A percentile compares a stretch with the other conserved stretches of the same genome.
Conservation (phyloP, 2,888 invertebrate genomes). For the Ctenicera cuprea region DNA sequence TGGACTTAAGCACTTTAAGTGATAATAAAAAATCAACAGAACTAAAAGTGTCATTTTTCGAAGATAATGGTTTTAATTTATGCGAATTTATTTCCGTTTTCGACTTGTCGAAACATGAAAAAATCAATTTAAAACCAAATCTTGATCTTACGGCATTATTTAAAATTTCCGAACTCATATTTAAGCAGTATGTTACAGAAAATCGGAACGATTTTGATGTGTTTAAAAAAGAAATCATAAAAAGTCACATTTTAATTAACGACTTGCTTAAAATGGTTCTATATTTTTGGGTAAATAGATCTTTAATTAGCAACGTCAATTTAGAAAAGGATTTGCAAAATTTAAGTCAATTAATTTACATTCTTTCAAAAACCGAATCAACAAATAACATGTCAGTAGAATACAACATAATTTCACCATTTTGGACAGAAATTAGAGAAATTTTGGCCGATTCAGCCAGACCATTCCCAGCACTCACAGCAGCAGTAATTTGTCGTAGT, state of each 20-base stretch:
- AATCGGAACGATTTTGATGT: slow-evolving; percentile 59
- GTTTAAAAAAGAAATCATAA: slow-evolving; percentile 60
- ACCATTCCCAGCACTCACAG: slow-evolving; percentile 86
- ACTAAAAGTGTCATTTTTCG: slow-evolving; percentile 77
- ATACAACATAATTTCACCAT: slow-evolving; percentile 83
- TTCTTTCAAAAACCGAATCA: slow-evolving; percentile 79
- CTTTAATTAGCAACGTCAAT: slow-evolving; percentile 71
- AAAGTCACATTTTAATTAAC: slow-evolving; percentile 76
- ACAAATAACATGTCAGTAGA: slow-evolving; percentile 77
- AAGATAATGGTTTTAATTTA: slow-evolving; percentile 73
- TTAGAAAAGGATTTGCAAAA: slow-evolving; percentile 80
- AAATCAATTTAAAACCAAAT: slow-evolving; percentile 70
- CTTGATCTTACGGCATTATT: slow-evolving; percentile 69
- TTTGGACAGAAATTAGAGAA: slow-evolving; percentile 89
- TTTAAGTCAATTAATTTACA: slow-evolving; percentile 79
- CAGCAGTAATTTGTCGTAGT: slow-evolving; percentile 88
- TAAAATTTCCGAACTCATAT: slow-evolving; percentile 69
- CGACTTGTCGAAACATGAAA: slow-evolving; percentile 65
- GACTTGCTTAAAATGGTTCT: slow-evolving; percentile 84
- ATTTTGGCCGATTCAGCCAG: slow-evolving; percentile 83
- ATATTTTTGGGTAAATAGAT: slow-evolving; percentile 82
- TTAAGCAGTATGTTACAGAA: slow-evolving; percentile 64
- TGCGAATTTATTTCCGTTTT: slow-evolving; percentile 77
- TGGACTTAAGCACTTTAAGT: slow-evolving; percentile 75
- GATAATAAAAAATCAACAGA: slow-evolving; percentile 68